phyloP scores from a whole-genome alignment of 2,888 invertebrate genomes.

The Altica lythri region DNA sequence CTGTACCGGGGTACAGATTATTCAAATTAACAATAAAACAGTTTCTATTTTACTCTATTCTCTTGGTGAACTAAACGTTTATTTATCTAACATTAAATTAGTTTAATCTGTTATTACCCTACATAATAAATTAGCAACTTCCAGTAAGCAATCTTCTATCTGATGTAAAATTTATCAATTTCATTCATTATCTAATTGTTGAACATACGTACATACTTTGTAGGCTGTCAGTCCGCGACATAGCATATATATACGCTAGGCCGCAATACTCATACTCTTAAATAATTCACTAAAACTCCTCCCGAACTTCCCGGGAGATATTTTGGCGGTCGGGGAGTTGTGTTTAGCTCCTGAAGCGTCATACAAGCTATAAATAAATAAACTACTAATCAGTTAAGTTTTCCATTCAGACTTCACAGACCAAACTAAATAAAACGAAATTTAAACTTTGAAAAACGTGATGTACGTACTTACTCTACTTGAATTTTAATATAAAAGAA shows the following conservation, averaged over 20 bases:
- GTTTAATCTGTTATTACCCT: no score
- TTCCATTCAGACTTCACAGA: conserved; percentile 4
- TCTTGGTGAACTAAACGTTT: no score
- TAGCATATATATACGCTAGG: not conserved
- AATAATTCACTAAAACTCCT: conserved; percentile 17
- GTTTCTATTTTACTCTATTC: no score
- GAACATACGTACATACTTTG: not conserved
- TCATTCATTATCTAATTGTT: not conserved
- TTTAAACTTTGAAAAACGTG: conserved; percentile 8
- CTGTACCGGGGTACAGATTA: no score
- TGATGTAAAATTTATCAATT: no score
- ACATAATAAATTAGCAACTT: no score
- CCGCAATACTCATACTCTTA: conserved; percentile 14
- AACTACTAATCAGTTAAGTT: conserved; percentile 23
- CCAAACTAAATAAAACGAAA: conserved; percentile 9
- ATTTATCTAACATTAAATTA: no score
- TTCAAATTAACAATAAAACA: no score
- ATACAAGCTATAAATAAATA: conserved; percentile 26
- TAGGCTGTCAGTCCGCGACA: not conserved
- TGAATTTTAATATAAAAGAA: no score
- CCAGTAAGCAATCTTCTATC: no score
- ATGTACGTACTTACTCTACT: no score
- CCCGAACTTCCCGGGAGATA: conserved; percentile 20
- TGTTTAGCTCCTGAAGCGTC: conserved; percentile 24
- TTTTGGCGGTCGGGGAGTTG: conserved; percentile 8